These are phyloP conservation scores for Holothuria glaberrima DNA, from an alignment of 35 echinoderm and acorn worm genomes.

Conservation along the genomic window DNA sequence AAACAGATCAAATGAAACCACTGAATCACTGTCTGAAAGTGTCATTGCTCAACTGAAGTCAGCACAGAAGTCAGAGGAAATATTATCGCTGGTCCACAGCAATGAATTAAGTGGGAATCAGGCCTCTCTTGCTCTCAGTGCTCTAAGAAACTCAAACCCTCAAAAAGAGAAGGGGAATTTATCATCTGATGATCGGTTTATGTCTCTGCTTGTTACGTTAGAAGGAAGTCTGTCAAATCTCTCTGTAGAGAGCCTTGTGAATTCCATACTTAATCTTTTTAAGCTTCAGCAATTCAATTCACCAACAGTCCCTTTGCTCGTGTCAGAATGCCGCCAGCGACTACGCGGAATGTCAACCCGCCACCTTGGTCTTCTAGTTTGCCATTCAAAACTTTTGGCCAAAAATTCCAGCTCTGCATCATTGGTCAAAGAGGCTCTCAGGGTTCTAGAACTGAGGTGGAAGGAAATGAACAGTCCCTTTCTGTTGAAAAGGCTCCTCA, in stretches of 20 bases:
- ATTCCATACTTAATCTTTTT: constrained; percentile 39
- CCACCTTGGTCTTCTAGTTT: constrained; percentile 27
- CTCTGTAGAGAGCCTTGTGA: constrained; percentile 24
- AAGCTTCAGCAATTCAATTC: constrained; percentile 15
- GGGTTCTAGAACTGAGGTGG: constrained; percentile 66
- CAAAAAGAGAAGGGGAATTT: background rate
- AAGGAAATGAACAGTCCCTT: constrained; percentile 63
- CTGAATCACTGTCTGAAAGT: background rate
- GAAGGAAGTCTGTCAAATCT: background rate
- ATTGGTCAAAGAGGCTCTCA: constrained; percentile 47
- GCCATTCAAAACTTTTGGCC: background rate
- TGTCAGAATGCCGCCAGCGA: constrained; percentile 32
- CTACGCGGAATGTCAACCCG: constrained; percentile 19
- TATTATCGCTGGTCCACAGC: background rate
- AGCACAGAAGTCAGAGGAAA: constrained; percentile 24
- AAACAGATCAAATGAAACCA: background rate
- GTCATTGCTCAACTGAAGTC: constrained; percentile 7
- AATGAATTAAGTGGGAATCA: constrained; percentile 43
- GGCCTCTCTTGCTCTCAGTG: constrained; percentile 47
- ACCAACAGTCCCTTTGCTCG: background rate
- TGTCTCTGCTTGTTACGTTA: constrained; percentile 11
- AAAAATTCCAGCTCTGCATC: background rate
- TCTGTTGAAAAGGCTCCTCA: constrained; percentile 52
- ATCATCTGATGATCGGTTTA: constrained; percentile 20
- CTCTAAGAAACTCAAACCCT: constrained; percentile 24